Evolutionary conservation across 2,888 invertebrate species (phyloP), one percentile per base, ranked within the genome.

Genomic region (Trisateles emortualis): DNA sequence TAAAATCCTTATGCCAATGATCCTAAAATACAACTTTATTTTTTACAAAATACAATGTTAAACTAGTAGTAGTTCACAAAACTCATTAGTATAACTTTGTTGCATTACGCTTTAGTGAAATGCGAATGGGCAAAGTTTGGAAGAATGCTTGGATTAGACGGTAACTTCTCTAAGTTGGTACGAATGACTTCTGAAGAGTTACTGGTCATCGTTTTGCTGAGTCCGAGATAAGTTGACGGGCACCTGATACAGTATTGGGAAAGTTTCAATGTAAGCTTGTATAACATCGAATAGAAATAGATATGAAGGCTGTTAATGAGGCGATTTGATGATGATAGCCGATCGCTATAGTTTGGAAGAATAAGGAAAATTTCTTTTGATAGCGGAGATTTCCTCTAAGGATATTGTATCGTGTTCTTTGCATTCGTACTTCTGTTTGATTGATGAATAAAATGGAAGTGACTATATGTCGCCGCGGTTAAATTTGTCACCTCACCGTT

Each of bases 141-240:
- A 65, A 68, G 61, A 67, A 47, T 66, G 61, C 55, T 55, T 40
- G 51, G 57, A 67, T 68, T 68, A 52, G 66, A 49, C 43, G 39
- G 50, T 55, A 51, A 46, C 45, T 61, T 61, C 32, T 38, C 33
- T 3, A 60, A 66, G 38, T 68, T 68, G 53, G 59, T 41, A 38
- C 11, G 49, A 68, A 68, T 56, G 13, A 52, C 43, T 41, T 38
- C 36, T 40, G 52, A 52, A 52, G 33, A 49, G 50, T 68, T 64
- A 56, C 16, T 33, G 19, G 38, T 24, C 33, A 55, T 39, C 55
- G 52, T 52, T 60, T 64, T 47, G 40, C 24, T 48, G 33, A 38
- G 53, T 52, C 32, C 30, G 32, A 48, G 42, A 50, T 48, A 49
- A 64, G 29, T 30, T 60, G 51, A 48, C 40, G 26, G 52, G 36